phyloP scores from a whole-genome alignment of 2,113 vertebrate genomes.

The Cochlearius cochlearius region DNA sequence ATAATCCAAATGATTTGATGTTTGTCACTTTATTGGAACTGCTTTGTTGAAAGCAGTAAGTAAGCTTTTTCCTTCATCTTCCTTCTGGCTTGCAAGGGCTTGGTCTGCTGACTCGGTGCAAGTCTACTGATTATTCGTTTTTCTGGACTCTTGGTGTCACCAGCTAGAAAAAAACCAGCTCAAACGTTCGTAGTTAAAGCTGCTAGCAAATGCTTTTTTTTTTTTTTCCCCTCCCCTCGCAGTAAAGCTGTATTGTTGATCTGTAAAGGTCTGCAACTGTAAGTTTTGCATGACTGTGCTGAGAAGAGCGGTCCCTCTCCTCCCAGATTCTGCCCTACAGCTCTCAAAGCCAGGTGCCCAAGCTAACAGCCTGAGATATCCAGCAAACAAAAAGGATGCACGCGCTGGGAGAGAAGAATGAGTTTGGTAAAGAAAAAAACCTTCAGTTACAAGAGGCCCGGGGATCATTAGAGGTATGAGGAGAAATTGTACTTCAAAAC shows the following conservation, averaged over 20 bases:
- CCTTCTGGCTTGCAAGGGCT: not conserved
- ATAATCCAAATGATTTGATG: not conserved
- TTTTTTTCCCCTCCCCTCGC: accelerated
- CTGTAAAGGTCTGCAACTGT: not conserved
- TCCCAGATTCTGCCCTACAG: not conserved
- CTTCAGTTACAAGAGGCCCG: not conserved
- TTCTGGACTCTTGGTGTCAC: not conserved
- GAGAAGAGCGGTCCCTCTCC: not conserved
- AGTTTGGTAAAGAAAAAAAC: not conserved
- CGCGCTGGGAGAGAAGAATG: not conserved
- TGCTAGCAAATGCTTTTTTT: not conserved
- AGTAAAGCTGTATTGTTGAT: not conserved
- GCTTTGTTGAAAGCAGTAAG: not conserved
- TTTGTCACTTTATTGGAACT: not conserved
- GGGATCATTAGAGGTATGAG: not conserved
- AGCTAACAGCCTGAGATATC: not conserved
- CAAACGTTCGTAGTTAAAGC: not conserved
- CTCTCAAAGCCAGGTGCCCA: not conserved
- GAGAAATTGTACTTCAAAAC: not conserved
- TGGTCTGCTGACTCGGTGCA: not conserved
- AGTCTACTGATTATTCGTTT: not conserved
- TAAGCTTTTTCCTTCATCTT: not conserved
- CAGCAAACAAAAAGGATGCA: not conserved
- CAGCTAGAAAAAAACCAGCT: not conserved
- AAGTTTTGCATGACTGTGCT: not conserved